phyloP scores from a whole-genome alignment of 2,888 invertebrate genomes.

The Mesochorus sp. region DNA sequence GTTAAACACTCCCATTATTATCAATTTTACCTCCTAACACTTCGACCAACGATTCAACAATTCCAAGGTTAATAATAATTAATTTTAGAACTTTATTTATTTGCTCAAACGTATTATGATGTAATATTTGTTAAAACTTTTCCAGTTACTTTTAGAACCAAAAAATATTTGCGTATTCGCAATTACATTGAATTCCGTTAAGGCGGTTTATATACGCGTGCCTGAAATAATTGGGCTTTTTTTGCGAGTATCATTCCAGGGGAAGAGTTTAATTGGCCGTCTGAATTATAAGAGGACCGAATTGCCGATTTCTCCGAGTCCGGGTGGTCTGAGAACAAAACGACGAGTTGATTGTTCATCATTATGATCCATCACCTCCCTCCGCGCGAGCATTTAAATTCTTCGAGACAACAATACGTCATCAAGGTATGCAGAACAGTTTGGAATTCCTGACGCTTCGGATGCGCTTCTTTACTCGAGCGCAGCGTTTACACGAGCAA shows the following conservation, averaged over 20 bases:
- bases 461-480: neutral
- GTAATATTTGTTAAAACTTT: too few species aligned
- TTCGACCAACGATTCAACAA: too few species aligned
- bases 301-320: slow-evolving; percentile 55
- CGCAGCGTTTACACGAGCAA: neutral
- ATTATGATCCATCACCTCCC: neutral
- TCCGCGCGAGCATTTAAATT: slow-evolving; percentile 20
- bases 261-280: slow-evolving; percentile 68
- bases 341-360: neutral
- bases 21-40: too few species aligned
- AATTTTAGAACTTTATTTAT: too few species aligned
- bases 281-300: slow-evolving; percentile 71
- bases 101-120: too few species aligned
- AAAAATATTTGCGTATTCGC: too few species aligned
- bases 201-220: slow-evolving; percentile 67
- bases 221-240: slow-evolving; percentile 69
- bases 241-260: slow-evolving; percentile 56
- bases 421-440: neutral
- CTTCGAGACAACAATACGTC: neutral
- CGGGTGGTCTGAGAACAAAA: slow-evolving; percentile 45
- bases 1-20: too few species aligned
- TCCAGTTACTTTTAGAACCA: too few species aligned
- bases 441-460: slow-evolving; percentile 4
- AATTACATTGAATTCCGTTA: slow-evolving; percentile 4
- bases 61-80: too few species aligned